phyloP scores from a whole-genome alignment of 1,140 invertebrate genomes.

The Papilio aristodemus region DNA sequence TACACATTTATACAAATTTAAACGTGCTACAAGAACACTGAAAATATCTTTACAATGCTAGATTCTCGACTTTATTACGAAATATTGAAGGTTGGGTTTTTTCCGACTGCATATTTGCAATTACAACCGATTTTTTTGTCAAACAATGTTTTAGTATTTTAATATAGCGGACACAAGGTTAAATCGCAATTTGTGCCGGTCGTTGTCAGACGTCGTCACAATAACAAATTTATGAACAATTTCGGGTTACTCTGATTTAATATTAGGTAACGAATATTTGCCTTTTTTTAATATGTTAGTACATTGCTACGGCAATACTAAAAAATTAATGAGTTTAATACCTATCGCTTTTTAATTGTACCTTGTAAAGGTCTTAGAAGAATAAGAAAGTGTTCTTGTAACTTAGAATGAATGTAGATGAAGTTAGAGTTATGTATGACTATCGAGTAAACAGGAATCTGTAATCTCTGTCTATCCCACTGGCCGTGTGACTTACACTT shows the following conservation, averaged over 20 bases:
- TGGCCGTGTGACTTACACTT: not conserved
- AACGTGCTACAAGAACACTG: conserved; percentile 22
- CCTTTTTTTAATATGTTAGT: too few species aligned
- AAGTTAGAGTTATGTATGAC: too few species aligned
- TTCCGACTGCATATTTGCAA: not conserved
- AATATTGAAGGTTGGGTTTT: conserved; percentile 22
- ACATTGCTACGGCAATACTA: too few species aligned
- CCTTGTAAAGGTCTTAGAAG: too few species aligned
- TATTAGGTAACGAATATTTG: conserved; percentile 8
- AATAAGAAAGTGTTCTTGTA: too few species aligned
- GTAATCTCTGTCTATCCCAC: too few species aligned
- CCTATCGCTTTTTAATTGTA: too few species aligned
- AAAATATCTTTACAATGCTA: conserved; percentile 21
- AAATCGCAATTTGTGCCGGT: conserved; percentile 49
- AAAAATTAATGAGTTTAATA: too few species aligned
- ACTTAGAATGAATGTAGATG: too few species aligned
- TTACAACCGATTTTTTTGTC: conserved; percentile 17
- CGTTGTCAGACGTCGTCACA: conserved; percentile 38
- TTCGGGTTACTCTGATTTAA: conserved; percentile 35
- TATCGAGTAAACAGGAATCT: too few species aligned
- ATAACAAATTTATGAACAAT: conserved; percentile 59
- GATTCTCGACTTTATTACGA: conserved; percentile 36
- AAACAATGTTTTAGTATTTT: conserved; percentile 58
- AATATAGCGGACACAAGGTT: conserved; percentile 63
- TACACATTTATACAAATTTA: conserved; percentile 39